These are phyloP conservation scores for Lithodes maja DNA, from an alignment of 2,888 invertebrate species.

Conservation along the genomic window DNA sequence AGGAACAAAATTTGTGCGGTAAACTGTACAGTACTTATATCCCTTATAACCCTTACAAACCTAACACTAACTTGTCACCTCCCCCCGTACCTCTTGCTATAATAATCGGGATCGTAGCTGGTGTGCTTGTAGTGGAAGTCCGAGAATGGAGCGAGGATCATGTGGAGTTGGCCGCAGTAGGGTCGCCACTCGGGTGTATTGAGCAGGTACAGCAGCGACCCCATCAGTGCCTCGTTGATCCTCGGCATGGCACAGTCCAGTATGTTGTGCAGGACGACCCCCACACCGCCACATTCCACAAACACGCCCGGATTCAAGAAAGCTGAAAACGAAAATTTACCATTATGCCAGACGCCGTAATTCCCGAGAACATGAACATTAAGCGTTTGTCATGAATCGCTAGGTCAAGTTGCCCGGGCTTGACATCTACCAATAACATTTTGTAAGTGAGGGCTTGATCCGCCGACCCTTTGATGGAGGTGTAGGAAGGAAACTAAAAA, in stretches of 20 bases:
- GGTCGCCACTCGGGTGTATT: conserved; percentile 88
- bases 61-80: too few relatives aligned
- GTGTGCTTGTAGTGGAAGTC: conserved; percentile 84
- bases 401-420: too few relatives aligned
- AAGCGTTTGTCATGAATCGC: too few relatives aligned
- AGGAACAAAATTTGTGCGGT: too few relatives aligned
- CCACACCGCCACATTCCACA: conserved; percentile 88
- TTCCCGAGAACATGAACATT: neutral
- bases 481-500: too few relatives aligned
- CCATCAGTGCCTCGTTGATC: conserved; percentile 92
- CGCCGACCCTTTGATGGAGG: neutral
- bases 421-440: too few relatives aligned
- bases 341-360: neutral
- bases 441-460: neutral
- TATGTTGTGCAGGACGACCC: conserved; percentile 86
- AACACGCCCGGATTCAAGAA: conserved; percentile 88
- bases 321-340: conserved; percentile 76
- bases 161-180: conserved; percentile 87
- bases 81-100: conserved; percentile 79
- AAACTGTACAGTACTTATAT: too few relatives aligned
- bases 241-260: conserved; percentile 90
- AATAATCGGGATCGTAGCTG: conserved; percentile 71
- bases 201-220: conserved; percentile 88
- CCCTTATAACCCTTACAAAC: too few relatives aligned
- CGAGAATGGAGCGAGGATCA: conserved; percentile 94